A percentile compares a stretch with the other conserved stretches of the same genome.
These are phyloP conservation scores for Dicranocentrus wangi DNA, from an alignment of 2,888 invertebrate species.

Conservation along the genomic window DNA sequence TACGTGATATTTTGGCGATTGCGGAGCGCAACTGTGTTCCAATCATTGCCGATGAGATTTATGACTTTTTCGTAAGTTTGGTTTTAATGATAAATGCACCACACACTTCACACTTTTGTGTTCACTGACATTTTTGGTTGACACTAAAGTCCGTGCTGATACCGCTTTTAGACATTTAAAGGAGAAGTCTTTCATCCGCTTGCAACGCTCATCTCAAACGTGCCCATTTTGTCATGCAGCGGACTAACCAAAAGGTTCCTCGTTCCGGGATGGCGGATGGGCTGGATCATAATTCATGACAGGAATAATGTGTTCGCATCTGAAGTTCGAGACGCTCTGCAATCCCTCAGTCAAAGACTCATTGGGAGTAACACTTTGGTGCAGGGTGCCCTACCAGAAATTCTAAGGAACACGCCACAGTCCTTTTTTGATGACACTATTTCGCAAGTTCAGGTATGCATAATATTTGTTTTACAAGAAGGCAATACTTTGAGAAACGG, in stretches of 20 bases:
- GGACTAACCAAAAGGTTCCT: conserved; percentile 96
- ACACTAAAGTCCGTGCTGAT: no score
- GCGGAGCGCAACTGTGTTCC: conserved; percentile 87
- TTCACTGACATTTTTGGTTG: not conserved
- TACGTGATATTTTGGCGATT: conserved; percentile 85
- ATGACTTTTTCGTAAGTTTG: conserved; percentile 90
- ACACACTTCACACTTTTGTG: no score
- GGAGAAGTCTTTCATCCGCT: conserved; percentile 86
- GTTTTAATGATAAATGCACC: no score
- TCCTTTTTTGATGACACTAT: conserved; percentile 87
- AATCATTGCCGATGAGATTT: conserved; percentile 99
- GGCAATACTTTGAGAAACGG: no score
- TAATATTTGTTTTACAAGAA: no score
- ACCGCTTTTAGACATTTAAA: conserved; percentile 88
- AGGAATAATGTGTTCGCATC: conserved; percentile 81
- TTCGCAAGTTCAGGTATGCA: conserved; percentile 78
- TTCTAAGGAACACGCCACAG: conserved; percentile 88
- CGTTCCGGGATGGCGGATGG: conserved; percentile 97
- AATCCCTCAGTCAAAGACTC: conserved; percentile 86
- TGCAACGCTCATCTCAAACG: conserved; percentile 88
- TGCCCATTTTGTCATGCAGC: conserved; percentile 97
- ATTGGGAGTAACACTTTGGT: conserved; percentile 93
- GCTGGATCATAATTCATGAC: conserved; percentile 97
- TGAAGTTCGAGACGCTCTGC: conserved; percentile 78
- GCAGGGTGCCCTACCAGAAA: conserved; percentile 92